Evolutionary conservation across 2,797 vertebrate species (phyloP), one percentile per base, ranked within the genome.

Genomic region (Typhlichthys eigenmanni): DNA sequence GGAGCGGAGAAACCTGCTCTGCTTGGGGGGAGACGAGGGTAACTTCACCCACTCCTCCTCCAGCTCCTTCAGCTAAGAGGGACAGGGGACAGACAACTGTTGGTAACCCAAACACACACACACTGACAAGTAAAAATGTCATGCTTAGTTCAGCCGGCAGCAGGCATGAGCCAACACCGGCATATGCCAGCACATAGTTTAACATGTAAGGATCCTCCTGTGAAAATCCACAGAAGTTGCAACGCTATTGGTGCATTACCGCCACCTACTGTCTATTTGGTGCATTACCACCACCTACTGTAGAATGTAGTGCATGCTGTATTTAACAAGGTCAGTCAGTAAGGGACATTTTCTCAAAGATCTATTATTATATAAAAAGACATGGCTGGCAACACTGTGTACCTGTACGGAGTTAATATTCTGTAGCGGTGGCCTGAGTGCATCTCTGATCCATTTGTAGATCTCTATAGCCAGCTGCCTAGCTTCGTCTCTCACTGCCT

Each of bases 41-140:
- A 99, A 78, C 91, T 96, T 99, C 55, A 94, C 92, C 96, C 96
- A 99, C 80, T 99, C 98, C 84, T 99, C 98, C 85, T 99, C 96
- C 63, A 99, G 81, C 59, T 99, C 97, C 88, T 99, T 99, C 59
- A 99, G 87, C 97, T 99, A 13, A 69, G 0, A 84, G 59, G 55
- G 64, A 45, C 24, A 61, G 2, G 71, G 32, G 73, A 68, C 58
- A 60, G 34, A 68, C 24, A n/a, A 47, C 10, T 0, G 5, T 32
- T 73, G 46, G n/a, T 50, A 29, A 53, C 51, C 4, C 19, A 53
- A 7, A 19, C 14, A 17, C 8, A 58, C 19, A 38, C 4, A 48
- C 12, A 48, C 12, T 12, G n/a, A 48, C 47, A 57, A 17, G 17
- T 17, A 17, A 17, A 17, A 17, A 17, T 17, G 13, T 5, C 13